phyloP scores from a whole-genome alignment of 1,140 invertebrate species.

The Bicyclus anynana region DNA sequence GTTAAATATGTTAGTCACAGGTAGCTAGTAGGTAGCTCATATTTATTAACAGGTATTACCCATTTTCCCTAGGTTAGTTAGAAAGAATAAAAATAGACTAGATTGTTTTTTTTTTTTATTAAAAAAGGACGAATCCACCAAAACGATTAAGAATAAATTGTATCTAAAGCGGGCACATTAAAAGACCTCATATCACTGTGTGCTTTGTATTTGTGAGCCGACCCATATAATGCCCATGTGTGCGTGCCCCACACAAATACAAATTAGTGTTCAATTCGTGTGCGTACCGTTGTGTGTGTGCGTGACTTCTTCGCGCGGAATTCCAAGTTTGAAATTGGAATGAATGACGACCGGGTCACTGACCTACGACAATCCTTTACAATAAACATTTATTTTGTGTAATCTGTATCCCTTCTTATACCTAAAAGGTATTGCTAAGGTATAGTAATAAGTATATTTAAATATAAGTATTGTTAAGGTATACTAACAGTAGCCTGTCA shows the following conservation, averaged over 20 bases:
- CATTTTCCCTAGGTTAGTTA: no score
- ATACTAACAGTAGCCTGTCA: no score
- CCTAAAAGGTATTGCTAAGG: no score
- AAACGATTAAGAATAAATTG: constrained; percentile 1
- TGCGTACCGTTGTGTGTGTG: constrained; percentile 40
- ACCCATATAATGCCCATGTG: constrained; percentile 57
- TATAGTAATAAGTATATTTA: no score
- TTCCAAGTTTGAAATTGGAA: constrained; percentile 73
- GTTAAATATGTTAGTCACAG: no score
- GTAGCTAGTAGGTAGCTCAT: no score
- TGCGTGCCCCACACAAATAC: constrained; percentile 62
- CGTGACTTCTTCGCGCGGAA: constrained; percentile 64
- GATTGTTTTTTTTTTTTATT: no score
- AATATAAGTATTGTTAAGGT: no score
- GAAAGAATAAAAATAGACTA: no score
- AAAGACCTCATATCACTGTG: constrained; percentile 25
- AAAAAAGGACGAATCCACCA: neutral
- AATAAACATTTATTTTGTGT: constrained; percentile 15
- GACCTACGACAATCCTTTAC: constrained; percentile 63
- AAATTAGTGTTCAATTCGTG: constrained; percentile 48
- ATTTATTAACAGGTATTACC: no score
- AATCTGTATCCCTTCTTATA: neutral
- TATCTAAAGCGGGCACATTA: constrained; percentile 14
- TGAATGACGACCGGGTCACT: constrained; percentile 70
- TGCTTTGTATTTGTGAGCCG: constrained; percentile 51